Percentiles rank a stretch among this genome's conserved stretches.
phyloP scores from a whole-genome alignment of 2,797 vertebrate genomes.

The Merluccius polli region DNA sequence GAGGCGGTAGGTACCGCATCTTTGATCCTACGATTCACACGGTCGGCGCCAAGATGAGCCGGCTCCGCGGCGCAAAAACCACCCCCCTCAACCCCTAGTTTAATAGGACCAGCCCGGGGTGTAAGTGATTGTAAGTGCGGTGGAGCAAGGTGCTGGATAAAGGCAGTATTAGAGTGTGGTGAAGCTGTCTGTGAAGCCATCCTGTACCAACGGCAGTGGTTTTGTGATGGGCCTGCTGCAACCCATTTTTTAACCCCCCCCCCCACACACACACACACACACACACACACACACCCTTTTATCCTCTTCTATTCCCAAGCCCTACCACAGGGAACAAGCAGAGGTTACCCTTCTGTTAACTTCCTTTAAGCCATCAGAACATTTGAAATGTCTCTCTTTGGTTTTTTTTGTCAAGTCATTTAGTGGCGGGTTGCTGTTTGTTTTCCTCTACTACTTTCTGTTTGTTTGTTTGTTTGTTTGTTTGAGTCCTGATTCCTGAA shows the following conservation, averaged over 20 bases:
- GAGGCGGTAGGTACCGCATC: constrained; percentile 70
- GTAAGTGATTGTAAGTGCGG: constrained; percentile 25
- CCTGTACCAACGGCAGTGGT: constrained; percentile 10
- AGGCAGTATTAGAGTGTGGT: constrained; percentile 62
- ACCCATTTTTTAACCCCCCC: constrained; percentile 40
- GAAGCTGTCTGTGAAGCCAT: constrained; percentile 70
- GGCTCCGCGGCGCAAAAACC: constrained; percentile 40
- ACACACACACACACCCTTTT: too few species aligned
- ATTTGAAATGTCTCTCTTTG: constrained; percentile 56
- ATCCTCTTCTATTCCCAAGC: constrained; percentile 20
- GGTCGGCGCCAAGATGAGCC: constrained; percentile 24
- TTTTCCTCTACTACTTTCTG: constrained; percentile 13
- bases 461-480: too few species aligned
- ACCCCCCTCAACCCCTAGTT: background rate
- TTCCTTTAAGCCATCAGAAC: constrained; percentile 70
- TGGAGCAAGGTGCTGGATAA: constrained; percentile 34
- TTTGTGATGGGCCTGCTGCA: constrained; percentile 53
- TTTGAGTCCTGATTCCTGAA: constrained; percentile 64
- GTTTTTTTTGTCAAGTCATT: constrained; percentile 9
- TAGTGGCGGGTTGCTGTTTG: background rate
- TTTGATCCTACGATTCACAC: constrained; percentile 67
- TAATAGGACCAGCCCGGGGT: constrained; percentile 13
- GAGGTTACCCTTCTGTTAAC: constrained; percentile 70
- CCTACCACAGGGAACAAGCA: constrained; percentile 62
- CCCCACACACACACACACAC: too few species aligned